phyloP scores from a whole-genome alignment of 2,113 vertebrate species.

The Penelope pileata region DNA sequence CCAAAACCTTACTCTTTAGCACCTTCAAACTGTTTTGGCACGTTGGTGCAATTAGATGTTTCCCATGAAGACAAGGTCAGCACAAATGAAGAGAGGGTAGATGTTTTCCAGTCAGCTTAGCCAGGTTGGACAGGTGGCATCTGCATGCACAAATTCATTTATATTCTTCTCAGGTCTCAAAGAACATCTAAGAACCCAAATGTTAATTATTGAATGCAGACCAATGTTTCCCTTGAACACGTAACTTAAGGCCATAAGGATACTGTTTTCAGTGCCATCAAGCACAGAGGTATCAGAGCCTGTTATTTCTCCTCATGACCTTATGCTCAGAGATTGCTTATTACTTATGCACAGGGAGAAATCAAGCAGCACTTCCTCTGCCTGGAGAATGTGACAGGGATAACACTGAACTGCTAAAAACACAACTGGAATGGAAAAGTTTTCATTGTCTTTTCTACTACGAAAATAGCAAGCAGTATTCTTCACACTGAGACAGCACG shows the following conservation, averaged over 20 bases:
- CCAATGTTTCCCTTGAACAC: neutral
- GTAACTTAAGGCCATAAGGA: neutral
- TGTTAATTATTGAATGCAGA: neutral
- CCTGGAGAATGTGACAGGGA: no score
- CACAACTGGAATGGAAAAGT: neutral
- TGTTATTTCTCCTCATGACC: neutral
- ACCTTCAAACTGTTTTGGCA: fast-evolving
- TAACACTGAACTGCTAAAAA: neutral
- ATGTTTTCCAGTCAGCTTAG: neutral
- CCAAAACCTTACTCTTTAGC: neutral
- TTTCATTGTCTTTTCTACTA: neutral
- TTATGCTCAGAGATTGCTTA: neutral
- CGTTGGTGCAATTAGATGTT: neutral
- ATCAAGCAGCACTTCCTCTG: no score
- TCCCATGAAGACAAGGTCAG: neutral
- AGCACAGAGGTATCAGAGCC: neutral
- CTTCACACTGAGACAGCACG: neutral
- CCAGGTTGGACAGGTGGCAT: neutral
- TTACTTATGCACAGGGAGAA: no score
- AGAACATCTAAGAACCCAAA: neutral
- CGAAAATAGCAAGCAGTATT: neutral
- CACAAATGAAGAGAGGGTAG: fast-evolving
- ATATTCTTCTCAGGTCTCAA: neutral
- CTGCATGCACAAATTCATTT: neutral
- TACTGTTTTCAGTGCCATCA: neutral